Base-by-base conservation (phyloP, 2,797 vertebrate genomes). In the Amphiprion clarkii region DNA sequence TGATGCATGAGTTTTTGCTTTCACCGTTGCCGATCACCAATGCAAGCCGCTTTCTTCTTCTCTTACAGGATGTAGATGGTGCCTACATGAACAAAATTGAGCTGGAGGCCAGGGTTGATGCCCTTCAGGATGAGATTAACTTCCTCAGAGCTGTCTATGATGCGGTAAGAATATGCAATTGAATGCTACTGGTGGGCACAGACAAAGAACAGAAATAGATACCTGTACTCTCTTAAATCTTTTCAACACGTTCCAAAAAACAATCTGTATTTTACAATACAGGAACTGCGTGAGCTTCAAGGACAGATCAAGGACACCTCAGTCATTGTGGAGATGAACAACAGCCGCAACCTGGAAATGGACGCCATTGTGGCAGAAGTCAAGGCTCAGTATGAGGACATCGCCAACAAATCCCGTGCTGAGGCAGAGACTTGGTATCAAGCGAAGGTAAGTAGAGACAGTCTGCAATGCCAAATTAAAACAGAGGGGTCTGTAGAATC, bases 21-120 rank as follows among this genome's bases (percentile, higher is more conserved):
- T 76, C 7, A 0, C 1, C 13, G 14, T 55, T 21, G 44, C 7
- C 49, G 3, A 12, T 63, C n/a, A 66, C 48, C 19, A 69, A 76
- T 55, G 7, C 11, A 42, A 7, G 42, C n/a, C 5, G 10, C 25
- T 33, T 72, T 16, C 12, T 49, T 42, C 9, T 60, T 33, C 67
- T 70, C 53, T 90, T 61, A 73, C 79, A 99, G 98, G 97, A 98
- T 58, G 97, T 97, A 44, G 98, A 99, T 78, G 94, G 85, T 0
- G 95, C 96, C 75, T 97, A 97, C 86, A 88, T 97, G 91, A 96
- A 94, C 88, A 99, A 98, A 81, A 89, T 96, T 49, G 96, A 97
- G 75, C 93, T 98, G 72, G 97, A 98, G 84, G 95, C 96, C 76
- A 96, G 91, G 75, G 93, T 96, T 77, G 96, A 96, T 8, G 78